Base-by-base conservation (phyloP, 2,113 vertebrate species). In the Oncorhynchus keta region DNA sequence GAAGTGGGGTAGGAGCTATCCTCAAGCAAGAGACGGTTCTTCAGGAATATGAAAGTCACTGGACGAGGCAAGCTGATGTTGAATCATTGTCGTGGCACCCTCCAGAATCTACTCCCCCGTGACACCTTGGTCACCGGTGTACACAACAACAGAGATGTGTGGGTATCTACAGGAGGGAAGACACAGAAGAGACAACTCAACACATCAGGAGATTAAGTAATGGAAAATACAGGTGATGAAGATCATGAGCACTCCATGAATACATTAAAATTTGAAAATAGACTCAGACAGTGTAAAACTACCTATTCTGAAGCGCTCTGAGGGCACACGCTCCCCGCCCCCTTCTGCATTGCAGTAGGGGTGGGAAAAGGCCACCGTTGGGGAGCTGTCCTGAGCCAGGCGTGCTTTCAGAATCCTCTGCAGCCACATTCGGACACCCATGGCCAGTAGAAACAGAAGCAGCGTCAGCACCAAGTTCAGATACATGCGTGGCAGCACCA, bases 271-370 rank as follows among this genome's bases (percentile, higher is more conserved):
- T 55, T 14, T 18, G 18, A 55, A 14, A 5, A 18, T 55, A 55
- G 0, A 14, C 51, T 2, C 4, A 14, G 66, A 68, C 67, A 3
- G 1, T 32, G 16, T 11, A 20, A 68, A n/a, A 12, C 35, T 7
- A 98, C 97, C 94, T 95, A 86, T 93, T 93, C 91, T 98, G 96
- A 28, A 99, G 91, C 0, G 94, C 88, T 82, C 95, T 90, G 76
- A 99, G 79, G 32, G 96, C 95, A 88, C 97, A 84, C 97, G 92
- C 83, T 99, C 97, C 70, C 96, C 97, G 75, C 97, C 97, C 3
- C 97, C 97, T 3, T 97, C 97, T 0, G 96, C 97, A 85, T 94
- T 95, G 86, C 97, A 98, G 88, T 98, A 98, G 0, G 97, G 97
- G 84, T 99, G 97, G 79, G 98, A 98, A 92, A 98, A 98, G 0